Conservation (phyloP, 1,140 invertebrate species). For the Hydropsyche tenuis region DNA sequence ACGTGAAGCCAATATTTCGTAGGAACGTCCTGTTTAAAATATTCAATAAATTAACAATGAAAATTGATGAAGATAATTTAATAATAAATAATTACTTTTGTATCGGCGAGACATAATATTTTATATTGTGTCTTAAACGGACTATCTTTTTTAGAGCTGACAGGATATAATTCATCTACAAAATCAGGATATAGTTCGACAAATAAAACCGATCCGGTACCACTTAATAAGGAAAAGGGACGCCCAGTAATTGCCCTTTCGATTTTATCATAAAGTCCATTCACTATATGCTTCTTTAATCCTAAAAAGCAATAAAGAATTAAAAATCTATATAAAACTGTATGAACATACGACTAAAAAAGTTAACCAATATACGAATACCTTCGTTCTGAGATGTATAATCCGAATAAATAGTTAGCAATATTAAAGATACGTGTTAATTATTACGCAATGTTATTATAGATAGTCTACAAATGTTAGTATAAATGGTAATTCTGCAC, state of each 20-base stretch:
- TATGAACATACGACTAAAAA: neutral
- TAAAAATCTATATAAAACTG: constrained; percentile 16
- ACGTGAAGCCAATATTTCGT: constrained; percentile 47
- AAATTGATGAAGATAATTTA: constrained; percentile 10
- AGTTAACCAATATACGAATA: neutral
- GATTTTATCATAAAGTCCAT: constrained; percentile 45
- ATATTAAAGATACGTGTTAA: neutral
- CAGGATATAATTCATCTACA: constrained; percentile 42
- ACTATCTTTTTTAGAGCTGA: constrained; percentile 47
- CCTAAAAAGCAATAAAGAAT: constrained; percentile 33
- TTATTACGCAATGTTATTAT: neutral
- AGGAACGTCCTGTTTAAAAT: constrained; percentile 38
- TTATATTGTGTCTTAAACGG: constrained; percentile 38
- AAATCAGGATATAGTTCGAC: constrained; percentile 46
- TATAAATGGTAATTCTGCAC: neutral
- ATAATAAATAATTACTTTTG: constrained; percentile 34
- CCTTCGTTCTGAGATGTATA: neutral
- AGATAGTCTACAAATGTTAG: neutral
- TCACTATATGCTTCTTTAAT: constrained; percentile 45
- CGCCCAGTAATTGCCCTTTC: constrained; percentile 37
- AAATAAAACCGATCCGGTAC: constrained; percentile 38
- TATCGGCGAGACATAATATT: constrained; percentile 47
- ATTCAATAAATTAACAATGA: neutral
- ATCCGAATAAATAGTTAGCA: neutral
- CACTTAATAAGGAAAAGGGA: constrained; percentile 32